phyloP scores from a whole-genome alignment of 2,113 vertebrate genomes.

The Mustelus asterias region DNA sequence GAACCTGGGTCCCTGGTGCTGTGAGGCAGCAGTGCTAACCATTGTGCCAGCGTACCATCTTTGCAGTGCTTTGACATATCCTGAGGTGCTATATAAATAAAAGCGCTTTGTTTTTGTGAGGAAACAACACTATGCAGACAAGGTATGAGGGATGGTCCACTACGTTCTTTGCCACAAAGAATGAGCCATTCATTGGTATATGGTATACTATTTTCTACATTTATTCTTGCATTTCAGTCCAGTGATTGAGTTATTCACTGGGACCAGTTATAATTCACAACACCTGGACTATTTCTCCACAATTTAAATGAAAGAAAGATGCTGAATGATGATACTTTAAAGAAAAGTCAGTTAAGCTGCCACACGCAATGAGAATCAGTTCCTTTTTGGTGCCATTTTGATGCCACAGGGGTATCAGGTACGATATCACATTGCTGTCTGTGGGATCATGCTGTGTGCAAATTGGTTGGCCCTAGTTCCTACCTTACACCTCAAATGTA shows the following conservation, averaged over 20 bases:
- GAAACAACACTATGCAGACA: not conserved
- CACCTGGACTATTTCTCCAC: not conserved
- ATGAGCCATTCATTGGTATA: not conserved
- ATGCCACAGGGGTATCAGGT: not conserved
- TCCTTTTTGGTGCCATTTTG: not conserved
- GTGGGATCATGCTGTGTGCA: not conserved
- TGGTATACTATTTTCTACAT: not conserved
- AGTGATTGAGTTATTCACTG: not conserved
- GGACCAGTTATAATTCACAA: not conserved
- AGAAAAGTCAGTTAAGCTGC: not conserved
- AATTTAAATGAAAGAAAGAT: too few relatives aligned
- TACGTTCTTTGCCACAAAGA: not conserved
- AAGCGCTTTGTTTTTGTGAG: not conserved
- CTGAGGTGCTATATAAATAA: not conserved
- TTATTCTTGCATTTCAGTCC: not conserved
- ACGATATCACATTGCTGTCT: not conserved
- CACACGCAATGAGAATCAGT: not conserved
- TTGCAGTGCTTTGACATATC: not conserved
- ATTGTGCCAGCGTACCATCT: too few relatives aligned
- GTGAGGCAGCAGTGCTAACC: too few relatives aligned
- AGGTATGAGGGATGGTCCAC: not conserved
- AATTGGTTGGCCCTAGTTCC: not conserved
- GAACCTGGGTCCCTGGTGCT: too few relatives aligned
- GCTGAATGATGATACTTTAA: not conserved
- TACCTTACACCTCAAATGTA: not conserved